Evolutionary conservation across 2,888 invertebrate species (phyloP).

Genomic region (Spodoptera picta): DNA sequence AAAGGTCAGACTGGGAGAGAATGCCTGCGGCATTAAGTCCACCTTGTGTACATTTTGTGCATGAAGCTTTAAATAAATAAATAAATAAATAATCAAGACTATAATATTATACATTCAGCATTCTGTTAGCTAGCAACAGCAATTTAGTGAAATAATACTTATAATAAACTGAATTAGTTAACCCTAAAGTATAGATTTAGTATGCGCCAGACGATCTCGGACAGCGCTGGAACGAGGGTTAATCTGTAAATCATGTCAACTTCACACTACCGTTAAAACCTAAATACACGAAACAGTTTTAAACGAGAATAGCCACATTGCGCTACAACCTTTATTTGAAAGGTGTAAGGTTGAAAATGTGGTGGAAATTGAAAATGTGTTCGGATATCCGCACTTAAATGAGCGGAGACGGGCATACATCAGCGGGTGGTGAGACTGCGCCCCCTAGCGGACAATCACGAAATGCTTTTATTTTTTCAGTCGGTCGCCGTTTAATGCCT

Average conservation of each 20-base stretch:
- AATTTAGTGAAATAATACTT: conserved; percentile 10
- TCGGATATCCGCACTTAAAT: conserved; percentile 71
- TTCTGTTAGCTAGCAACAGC: not conserved
- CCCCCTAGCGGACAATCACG: conserved; percentile 76
- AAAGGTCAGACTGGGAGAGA: too few relatives aligned
- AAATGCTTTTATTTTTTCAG: conserved; percentile 86
- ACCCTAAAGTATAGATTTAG: conserved; percentile 28
- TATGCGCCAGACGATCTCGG: conserved; percentile 15
- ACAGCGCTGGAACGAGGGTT: conserved; percentile 38
- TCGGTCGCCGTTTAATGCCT: conserved; percentile 78
- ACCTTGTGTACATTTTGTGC: too few relatives aligned
- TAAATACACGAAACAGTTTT: conserved; percentile 53
- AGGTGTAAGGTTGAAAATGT: conserved; percentile 36
- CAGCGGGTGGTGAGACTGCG: conserved; percentile 62
- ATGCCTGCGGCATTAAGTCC: too few relatives aligned
- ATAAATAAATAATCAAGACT: too few relatives aligned
- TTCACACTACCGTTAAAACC: conserved; percentile 45
- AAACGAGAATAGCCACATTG: conserved; percentile 33
- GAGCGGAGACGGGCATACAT: conserved; percentile 59
- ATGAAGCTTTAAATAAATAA: too few relatives aligned
- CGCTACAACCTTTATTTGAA: conserved; percentile 28
- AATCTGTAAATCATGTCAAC: conserved; percentile 57
- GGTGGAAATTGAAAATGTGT: conserved; percentile 45
- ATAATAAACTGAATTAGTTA: conserved; percentile 33
- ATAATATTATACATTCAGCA: too few relatives aligned